phyloP scores from a whole-genome alignment of 2,113 vertebrate genomes.

The Nothocercus julius region DNA sequence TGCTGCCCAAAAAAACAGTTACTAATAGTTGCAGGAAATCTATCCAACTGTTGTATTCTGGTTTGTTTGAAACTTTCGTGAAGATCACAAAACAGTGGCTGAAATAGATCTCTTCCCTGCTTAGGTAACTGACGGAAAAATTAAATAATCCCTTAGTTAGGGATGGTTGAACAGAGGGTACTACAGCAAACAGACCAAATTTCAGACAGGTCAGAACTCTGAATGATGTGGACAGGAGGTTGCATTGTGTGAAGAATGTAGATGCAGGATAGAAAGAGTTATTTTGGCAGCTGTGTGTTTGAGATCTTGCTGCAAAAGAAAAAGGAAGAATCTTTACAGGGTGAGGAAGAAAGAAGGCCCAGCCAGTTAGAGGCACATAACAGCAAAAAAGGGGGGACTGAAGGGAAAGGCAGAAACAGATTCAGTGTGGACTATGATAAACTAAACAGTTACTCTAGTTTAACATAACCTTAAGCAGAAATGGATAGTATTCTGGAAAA shows the following conservation, averaged over 20 bases:
- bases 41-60: background rate
- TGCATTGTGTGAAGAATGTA: background rate
- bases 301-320: constrained; percentile 42
- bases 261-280: constrained; percentile 36
- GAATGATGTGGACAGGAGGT: background rate
- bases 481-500: background rate
- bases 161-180: background rate
- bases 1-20: accelerated
- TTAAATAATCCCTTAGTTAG: background rate
- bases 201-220: background rate
- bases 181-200: background rate
- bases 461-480: background rate
- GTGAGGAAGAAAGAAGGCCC: constrained; percentile 55
- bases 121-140: background rate
- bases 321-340: constrained; percentile 60
- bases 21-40: background rate
- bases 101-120: background rate
- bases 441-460: background rate
- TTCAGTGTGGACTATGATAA: background rate
- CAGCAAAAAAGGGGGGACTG: background rate
- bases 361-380: constrained; percentile 27
- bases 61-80: background rate
- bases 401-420: background rate
- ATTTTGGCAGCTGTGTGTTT: constrained; percentile 37
- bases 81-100: background rate